Evolutionary conservation across 2,113 vertebrate genomes (phyloP), one percentile per base, ranked within the genome.

Genomic region (human (Homo sapiens)): DNA sequence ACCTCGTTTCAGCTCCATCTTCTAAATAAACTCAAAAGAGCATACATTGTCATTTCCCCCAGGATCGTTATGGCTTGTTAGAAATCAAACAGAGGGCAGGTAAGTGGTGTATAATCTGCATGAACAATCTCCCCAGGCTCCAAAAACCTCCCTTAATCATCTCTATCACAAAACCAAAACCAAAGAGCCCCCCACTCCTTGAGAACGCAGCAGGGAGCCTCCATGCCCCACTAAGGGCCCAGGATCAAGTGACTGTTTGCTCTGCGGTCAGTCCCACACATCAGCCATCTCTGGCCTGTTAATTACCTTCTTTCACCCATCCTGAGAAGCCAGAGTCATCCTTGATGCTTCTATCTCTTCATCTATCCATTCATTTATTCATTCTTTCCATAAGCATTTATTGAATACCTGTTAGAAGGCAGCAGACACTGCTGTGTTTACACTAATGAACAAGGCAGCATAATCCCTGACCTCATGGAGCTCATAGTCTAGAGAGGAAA

Each of bases 11-110:
- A 80, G 89, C 90, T 96, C 96, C 94, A 25, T 95, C 68, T 98
- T 97, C 97, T 97, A 96, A 98, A 98, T 91, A 98, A 97, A 98
- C 94, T 97, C 97, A 92, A 96, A 96, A 98, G 98, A 96, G 96
- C 79, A 83, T 97, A 98, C 83, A 3, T 96, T 93, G 80, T 90
- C 96, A 86, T 97, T 98, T 98, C 97, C 95, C 97, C 95, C 61
- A 73, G 86, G 96, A 91, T 97, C 82, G 16, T 72, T 98, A 97
- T 94, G 97, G 81, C 97, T 97, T 98, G 97, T 98, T 98, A 98
- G 98, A 98, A 98, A 98, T 98, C 98, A 98, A 96, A 96, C 97
- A 83, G 96, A 98, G 98, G 98, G 97, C 98, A 98, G 98, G 98
- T 97, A 95, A 98, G 97, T 98, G 80, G 93, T 98, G 97, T 97